A percentile compares a stretch with the other conserved stretches of the same genome.
Conservation (phyloP, 1,140 invertebrate species). For the Rhopalosiphum maidis region DNA sequence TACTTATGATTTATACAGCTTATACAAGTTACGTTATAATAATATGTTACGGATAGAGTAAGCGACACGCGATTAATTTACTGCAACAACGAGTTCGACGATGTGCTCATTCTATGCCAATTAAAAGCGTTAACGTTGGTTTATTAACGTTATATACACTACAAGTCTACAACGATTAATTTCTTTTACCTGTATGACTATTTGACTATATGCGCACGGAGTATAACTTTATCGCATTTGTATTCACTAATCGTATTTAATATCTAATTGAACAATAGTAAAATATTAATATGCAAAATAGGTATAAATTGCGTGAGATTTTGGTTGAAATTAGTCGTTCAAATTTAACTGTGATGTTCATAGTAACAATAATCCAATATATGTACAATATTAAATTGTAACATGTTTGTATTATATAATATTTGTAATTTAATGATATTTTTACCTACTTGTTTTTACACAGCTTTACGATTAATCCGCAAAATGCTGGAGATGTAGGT, state of each 20-base stretch:
- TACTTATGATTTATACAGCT: background rate
- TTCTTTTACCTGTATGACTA: background rate
- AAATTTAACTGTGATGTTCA: background rate
- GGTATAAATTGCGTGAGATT: background rate
- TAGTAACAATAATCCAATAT: background rate
- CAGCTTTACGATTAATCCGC: background rate
- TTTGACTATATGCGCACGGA: background rate
- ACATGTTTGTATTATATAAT: background rate
- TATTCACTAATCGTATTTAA: background rate
- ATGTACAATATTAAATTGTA: background rate
- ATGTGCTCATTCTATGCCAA: background rate
- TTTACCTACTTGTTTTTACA: background rate
- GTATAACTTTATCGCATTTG: background rate
- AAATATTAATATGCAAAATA: background rate
- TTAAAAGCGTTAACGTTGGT: background rate
- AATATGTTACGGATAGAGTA: background rate
- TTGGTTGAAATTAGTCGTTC: background rate
- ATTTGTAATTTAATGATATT: background rate
- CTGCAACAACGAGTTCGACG: background rate
- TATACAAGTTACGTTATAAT: background rate
- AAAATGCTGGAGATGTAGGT: background rate
- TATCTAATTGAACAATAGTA: no score
- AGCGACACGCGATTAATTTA: background rate
- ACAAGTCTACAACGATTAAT: background rate
- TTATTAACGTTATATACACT: background rate